Evolutionary conservation across 2,888 invertebrate genomes (phyloP).

Genomic region (Biston stratarius): DNA sequence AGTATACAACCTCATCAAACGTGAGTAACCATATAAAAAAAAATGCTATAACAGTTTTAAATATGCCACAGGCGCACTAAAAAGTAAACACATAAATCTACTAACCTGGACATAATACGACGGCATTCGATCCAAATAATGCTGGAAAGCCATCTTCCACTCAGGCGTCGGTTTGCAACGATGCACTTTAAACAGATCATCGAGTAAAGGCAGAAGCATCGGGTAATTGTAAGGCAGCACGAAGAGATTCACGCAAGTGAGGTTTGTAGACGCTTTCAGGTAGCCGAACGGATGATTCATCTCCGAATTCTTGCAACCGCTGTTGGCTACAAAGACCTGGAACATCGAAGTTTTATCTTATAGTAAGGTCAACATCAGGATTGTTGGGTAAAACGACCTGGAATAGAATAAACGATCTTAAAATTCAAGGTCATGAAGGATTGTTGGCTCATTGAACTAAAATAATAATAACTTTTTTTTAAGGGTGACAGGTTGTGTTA

Average conservation of each 20-base stretch:
- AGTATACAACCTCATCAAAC: too few species aligned
- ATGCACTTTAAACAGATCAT: conserved; percentile 97
- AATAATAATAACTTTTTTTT: too few species aligned
- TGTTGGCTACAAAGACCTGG: conserved; percentile 95
- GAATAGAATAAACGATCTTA: too few species aligned
- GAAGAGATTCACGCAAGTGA: conserved; percentile 97
- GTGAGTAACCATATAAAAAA: too few species aligned
- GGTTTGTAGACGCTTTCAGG: conserved; percentile 97
- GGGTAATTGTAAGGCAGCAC: conserved; percentile 99
- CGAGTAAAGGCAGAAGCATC: conserved; percentile 95
- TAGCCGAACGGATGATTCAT: conserved; percentile 98
- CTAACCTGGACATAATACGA: conserved; percentile 95
- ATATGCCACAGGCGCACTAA: neutral
- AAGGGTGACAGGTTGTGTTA: too few species aligned
- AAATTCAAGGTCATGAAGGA: neutral
- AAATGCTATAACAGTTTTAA: too few species aligned
- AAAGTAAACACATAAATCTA: neutral
- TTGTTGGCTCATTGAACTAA: too few species aligned
- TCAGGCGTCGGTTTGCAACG: conserved; percentile 96
- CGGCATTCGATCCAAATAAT: conserved; percentile 98
- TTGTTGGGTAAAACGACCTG: too few species aligned
- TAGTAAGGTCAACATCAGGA: neutral
- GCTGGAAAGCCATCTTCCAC: conserved; percentile 97
- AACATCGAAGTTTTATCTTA: conserved; percentile 43
- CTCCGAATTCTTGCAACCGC: conserved; percentile 93